Conservation (phyloP, 2,113 vertebrate species). For the Oxygymnocypris stewartii region DNA sequence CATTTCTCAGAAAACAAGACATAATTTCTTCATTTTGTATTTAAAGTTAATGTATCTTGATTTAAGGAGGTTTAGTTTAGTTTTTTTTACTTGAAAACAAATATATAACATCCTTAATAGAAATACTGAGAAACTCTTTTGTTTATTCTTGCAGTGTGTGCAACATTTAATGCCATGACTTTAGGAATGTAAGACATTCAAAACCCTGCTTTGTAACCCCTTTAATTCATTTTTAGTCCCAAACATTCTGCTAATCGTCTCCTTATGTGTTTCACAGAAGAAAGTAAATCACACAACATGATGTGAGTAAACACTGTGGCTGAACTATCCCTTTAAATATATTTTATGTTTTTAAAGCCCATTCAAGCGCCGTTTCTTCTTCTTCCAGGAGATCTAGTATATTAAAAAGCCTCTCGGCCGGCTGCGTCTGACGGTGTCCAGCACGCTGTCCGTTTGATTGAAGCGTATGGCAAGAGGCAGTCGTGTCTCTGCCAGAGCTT, state of each 20-base stretch:
- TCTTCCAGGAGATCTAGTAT: not conserved
- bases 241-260: not conserved
- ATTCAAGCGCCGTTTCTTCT: not conserved
- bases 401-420: not conserved
- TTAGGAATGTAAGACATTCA: too few relatives aligned
- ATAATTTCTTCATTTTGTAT: too few relatives aligned
- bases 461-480: constrained; percentile 36
- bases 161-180: too few relatives aligned
- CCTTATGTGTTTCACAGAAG: not conserved
- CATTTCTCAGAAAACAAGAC: too few relatives aligned
- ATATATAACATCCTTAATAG: too few relatives aligned
- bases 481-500: constrained; percentile 56
- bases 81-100: too few relatives aligned
- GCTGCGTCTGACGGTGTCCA: constrained; percentile 46
- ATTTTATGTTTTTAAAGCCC: not conserved
- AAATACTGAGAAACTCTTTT: too few relatives aligned
- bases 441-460: constrained; percentile 43
- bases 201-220: too few relatives aligned
- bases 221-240: too few relatives aligned
- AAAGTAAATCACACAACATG: not conserved
- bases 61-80: too few relatives aligned
- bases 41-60: too few relatives aligned
- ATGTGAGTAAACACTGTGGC: not conserved
- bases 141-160: too few relatives aligned
- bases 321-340: not conserved